Conservation (phyloP, 2,888 invertebrate genomes). For the Caenorhabditis drosophilae region DNA sequence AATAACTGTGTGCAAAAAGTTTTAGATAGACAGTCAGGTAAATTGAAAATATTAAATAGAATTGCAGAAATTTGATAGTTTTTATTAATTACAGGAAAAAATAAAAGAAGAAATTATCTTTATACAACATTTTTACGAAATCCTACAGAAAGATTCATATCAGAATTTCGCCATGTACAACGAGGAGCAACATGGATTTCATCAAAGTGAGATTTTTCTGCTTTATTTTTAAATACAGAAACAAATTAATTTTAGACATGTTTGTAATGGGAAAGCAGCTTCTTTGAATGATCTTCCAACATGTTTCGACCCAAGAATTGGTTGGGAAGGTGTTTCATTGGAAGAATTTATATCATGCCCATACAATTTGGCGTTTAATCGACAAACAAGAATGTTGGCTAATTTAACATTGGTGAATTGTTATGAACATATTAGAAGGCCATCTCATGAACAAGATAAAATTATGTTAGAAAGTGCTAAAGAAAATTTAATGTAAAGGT, state of each 20-base stretch:
- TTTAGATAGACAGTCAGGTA: constrained; percentile 83
- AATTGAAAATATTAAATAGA: neutral
- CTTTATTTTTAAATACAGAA: constrained; percentile 6
- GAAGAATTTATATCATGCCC: constrained; percentile 89
- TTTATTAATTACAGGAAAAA: constrained; percentile 70
- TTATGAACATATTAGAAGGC: constrained; percentile 73
- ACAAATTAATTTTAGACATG: constrained; percentile 55
- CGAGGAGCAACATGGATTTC: constrained; percentile 73
- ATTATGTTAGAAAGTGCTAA: constrained; percentile 93
- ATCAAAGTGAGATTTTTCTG: constrained; percentile 33
- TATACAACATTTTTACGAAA: constrained; percentile 93
- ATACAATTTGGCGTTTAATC: constrained; percentile 90
- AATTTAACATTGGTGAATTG: constrained; percentile 93
- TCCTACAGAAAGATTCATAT: constrained; percentile 89
- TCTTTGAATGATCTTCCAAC: constrained; percentile 82
- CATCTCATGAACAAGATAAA: constrained; percentile 38
- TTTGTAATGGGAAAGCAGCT: constrained; percentile 74
- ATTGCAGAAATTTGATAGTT: neutral
- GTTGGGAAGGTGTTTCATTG: constrained; percentile 80
- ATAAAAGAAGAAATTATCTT: constrained; percentile 78
- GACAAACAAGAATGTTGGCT: constrained; percentile 96
- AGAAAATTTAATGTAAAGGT: constrained; percentile 68
- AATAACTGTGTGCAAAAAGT: constrained; percentile 88
- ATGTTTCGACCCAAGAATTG: constrained; percentile 70
- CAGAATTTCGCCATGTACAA: constrained; percentile 94